Evolutionary conservation across 2,888 invertebrate genomes (phyloP).

Genomic region (Synanthedon tipuliformis): DNA sequence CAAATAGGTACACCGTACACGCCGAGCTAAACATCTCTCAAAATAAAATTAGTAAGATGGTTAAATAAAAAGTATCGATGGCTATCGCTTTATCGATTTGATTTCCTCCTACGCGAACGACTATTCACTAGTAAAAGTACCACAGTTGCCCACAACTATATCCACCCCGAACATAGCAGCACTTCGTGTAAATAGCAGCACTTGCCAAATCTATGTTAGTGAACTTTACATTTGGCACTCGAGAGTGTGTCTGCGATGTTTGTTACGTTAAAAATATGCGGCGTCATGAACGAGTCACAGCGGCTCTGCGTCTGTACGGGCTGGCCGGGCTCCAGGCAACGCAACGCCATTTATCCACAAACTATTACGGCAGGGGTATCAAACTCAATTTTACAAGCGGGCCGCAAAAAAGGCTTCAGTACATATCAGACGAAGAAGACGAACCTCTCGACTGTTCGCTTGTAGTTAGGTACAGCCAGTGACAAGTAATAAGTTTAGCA

Average conservation of each 20-base stretch:
- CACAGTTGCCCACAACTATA: constrained; percentile 10
- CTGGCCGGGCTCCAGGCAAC: constrained; percentile 52
- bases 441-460: too few species aligned
- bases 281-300: constrained; percentile 64
- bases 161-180: constrained; percentile 36
- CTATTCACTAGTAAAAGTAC: constrained; percentile 11
- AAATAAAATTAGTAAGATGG: background rate
- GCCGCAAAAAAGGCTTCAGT: too few species aligned
- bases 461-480: too few species aligned
- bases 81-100: constrained; percentile 6
- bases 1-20: too few species aligned
- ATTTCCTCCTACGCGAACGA: constrained; percentile 9
- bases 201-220: constrained; percentile 67
- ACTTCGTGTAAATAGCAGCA: constrained; percentile 50
- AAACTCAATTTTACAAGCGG: too few species aligned
- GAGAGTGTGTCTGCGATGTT: constrained; percentile 52
- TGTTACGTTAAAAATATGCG: constrained; percentile 68
- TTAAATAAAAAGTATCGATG: background rate
- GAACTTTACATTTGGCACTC: constrained; percentile 68
- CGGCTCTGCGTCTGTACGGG: constrained; percentile 36
- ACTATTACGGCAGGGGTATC: background rate
- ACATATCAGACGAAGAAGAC: too few species aligned
- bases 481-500: too few species aligned
- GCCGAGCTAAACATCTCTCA: background rate
- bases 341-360: constrained; percentile 7